Conservation (phyloP, 2,113 vertebrate species). For the Carettochelys insculpta region DNA sequence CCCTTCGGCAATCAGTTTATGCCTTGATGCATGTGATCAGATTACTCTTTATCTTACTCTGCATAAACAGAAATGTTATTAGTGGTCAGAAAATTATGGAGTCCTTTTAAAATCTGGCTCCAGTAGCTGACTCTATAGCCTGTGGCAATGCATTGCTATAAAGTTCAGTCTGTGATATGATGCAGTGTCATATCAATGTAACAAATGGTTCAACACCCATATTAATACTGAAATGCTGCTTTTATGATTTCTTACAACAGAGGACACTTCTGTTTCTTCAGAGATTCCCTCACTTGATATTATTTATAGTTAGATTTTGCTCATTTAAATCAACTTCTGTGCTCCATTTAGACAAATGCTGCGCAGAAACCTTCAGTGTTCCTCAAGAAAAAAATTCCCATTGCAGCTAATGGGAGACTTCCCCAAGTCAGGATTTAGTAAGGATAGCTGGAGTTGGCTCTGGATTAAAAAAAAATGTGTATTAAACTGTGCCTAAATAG, state of each 20-base stretch:
- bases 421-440: neutral
- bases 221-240: neutral
- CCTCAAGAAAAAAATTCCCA: neutral
- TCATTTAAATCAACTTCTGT: conserved; percentile 2
- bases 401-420: neutral
- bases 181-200: neutral
- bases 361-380: neutral
- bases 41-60: neutral
- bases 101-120: neutral
- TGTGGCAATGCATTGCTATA: neutral
- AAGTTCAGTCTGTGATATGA: neutral
- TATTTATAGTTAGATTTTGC: neutral
- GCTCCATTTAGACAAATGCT: neutral
- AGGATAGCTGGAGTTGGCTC: neutral
- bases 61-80: neutral
- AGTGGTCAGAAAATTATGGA: neutral
- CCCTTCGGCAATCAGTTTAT: neutral
- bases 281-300: neutral
- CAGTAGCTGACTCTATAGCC: neutral
- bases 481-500: neutral
- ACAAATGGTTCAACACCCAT: neutral
- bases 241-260: neutral
- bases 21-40: neutral
- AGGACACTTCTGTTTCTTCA: neutral
- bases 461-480: conserved; percentile 1